phyloP scores from a whole-genome alignment of 2,888 invertebrate genomes.

The Creontiades dilutus region DNA sequence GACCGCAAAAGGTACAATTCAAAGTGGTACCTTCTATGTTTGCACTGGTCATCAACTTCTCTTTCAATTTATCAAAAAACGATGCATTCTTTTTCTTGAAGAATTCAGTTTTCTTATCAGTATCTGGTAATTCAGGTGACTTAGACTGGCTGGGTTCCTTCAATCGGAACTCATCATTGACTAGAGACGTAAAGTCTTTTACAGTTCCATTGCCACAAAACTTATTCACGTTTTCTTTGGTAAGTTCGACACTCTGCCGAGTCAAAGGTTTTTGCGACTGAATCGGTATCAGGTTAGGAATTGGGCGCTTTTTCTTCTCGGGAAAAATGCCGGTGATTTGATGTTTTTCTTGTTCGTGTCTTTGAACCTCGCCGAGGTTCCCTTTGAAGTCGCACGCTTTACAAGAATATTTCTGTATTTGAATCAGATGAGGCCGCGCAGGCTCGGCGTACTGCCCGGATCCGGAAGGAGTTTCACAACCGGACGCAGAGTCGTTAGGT shows the following conservation, averaged over 20 bases:
- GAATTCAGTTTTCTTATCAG: slow-evolving; percentile 76
- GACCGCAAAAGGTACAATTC: slow-evolving; percentile 85
- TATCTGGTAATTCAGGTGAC: slow-evolving; percentile 67
- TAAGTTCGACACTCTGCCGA: slow-evolving; percentile 49
- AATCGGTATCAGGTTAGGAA: slow-evolving; percentile 88
- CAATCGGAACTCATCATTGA: slow-evolving; percentile 73
- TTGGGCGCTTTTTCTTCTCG: slow-evolving; percentile 81
- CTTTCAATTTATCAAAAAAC: slow-evolving; percentile 90
- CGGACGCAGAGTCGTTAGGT: slow-evolving; percentile 49
- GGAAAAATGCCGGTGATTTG: slow-evolving; percentile 61
- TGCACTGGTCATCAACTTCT: slow-evolving; percentile 84
- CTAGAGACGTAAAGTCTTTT: slow-evolving; percentile 81
- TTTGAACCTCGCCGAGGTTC: slow-evolving; percentile 81
- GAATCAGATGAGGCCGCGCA: slow-evolving; percentile 60
- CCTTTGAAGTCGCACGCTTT: slow-evolving; percentile 82
- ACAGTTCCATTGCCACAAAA: slow-evolving; percentile 78
- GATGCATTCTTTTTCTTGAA: slow-evolving; percentile 86
- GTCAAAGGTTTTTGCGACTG: slow-evolving; percentile 73
- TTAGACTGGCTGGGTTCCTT: slow-evolving; percentile 76
- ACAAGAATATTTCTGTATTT: slow-evolving; percentile 76
- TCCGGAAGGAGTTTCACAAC: slow-evolving; percentile 46
- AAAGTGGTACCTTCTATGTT: slow-evolving; percentile 82
- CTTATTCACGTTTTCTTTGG: slow-evolving; percentile 69
- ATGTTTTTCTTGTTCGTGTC: slow-evolving; percentile 80
- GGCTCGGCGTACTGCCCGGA: background rate